phyloP scores from a whole-genome alignment of 2,797 vertebrate species.

The Scolopax rusticola region DNA sequence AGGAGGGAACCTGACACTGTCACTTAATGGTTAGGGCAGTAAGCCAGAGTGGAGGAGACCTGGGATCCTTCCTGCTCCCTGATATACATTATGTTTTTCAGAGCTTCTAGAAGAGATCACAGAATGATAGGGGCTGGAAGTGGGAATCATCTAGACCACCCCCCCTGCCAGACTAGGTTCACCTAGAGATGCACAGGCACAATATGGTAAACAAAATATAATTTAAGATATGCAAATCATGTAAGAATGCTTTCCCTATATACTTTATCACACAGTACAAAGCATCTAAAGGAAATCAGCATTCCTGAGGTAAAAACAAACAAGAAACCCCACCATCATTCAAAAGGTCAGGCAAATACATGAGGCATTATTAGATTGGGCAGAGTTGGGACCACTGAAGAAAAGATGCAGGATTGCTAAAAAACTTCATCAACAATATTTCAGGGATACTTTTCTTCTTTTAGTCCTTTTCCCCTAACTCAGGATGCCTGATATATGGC shows the following conservation, averaged over 20 bases:
- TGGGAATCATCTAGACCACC: no score
- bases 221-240: background rate
- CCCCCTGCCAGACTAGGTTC: no score
- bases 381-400: background rate
- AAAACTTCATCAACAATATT: background rate
- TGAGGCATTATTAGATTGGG: background rate
- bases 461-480: background rate
- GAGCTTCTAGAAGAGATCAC: background rate
- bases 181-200: background rate
- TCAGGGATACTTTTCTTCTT: background rate
- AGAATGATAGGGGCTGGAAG: no score
- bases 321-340: background rate
- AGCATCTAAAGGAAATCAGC: background rate
- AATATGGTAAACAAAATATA: background rate
- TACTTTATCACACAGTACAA: background rate
- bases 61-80: constrained; percentile 4
- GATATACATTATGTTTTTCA: background rate
- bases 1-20: constrained; percentile 25
- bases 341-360: background rate
- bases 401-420: background rate
- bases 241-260: background rate
- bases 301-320: background rate
- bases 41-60: background rate
- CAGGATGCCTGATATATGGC: fast-evolving
- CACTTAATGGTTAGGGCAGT: background rate